These are phyloP conservation scores for Drosophila demipolita DNA, from an alignment of 2,888 invertebrate species.

Conservation along the genomic window DNA sequence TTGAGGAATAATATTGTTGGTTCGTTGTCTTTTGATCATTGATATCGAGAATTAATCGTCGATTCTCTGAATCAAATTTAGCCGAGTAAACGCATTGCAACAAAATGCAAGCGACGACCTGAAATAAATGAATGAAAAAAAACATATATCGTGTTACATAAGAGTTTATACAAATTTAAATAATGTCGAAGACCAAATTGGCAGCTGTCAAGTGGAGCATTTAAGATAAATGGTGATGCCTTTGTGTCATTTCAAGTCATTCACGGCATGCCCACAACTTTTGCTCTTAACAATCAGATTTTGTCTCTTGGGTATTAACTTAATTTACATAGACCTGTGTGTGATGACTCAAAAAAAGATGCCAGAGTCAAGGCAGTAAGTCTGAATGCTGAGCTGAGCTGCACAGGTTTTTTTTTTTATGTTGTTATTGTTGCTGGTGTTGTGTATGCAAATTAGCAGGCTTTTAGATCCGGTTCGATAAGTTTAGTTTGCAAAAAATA, in stretches of 20 bases:
- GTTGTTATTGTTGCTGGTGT: slow-evolving; percentile 5
- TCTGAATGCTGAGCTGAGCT: slow-evolving; percentile 18
- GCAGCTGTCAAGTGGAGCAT: slow-evolving; percentile 19
- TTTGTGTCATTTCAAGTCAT: slow-evolving; percentile 21
- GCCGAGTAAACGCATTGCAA: slow-evolving; percentile 84
- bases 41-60: slow-evolving; percentile 90
- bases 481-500: slow-evolving; percentile 54
- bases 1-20: slow-evolving; percentile 91
- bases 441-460: slow-evolving; percentile 61
- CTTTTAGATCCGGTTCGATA: slow-evolving; percentile 78
- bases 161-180: not conserved
- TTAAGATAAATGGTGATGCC: slow-evolving; percentile 30
- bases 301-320: slow-evolving; percentile 33
- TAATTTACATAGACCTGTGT: slow-evolving; percentile 49
- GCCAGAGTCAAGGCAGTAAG: slow-evolving; percentile 50
- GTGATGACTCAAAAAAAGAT: slow-evolving; percentile 46
- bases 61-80: slow-evolving; percentile 84
- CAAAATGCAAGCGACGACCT: slow-evolving; percentile 85
- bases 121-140: slow-evolving; percentile 28
- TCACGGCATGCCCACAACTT: slow-evolving; percentile 49
- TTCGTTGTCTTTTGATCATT: slow-evolving; percentile 90
- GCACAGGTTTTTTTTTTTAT: slow-evolving; percentile 7
- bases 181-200: not conserved
- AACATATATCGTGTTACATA: slow-evolving; percentile 13
- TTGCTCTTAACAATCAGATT: slow-evolving; percentile 31